phyloP scores from a whole-genome alignment of 2,797 vertebrate genomes.

The Cephalopachus bancanus region DNA sequence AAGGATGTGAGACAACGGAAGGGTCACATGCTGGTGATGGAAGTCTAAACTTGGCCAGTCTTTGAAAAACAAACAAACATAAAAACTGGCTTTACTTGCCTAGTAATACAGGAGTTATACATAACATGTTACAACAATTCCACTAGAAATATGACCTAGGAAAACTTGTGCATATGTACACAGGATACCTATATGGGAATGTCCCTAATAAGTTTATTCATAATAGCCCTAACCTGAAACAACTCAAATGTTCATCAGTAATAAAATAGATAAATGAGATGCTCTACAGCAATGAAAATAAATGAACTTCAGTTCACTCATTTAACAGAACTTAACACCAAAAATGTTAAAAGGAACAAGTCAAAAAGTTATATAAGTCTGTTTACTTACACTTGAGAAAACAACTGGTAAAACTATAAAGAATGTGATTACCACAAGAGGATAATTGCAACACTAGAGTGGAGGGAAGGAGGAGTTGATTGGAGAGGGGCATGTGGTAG shows the following conservation, averaged over 20 bases:
- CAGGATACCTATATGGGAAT: background rate
- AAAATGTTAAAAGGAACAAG: background rate
- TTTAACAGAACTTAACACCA: background rate
- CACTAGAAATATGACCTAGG: background rate
- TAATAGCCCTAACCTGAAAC: background rate
- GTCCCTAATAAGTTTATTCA: background rate
- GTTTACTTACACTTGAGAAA: constrained; percentile 22
- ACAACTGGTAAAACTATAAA: background rate
- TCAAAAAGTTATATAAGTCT: background rate
- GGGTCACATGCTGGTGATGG: background rate
- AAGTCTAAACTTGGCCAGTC: background rate
- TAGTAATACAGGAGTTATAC: background rate
- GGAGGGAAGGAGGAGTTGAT: background rate
- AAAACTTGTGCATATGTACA: background rate
- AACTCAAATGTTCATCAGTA: background rate
- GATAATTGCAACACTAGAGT: background rate
- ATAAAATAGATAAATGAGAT: background rate
- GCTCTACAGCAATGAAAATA: background rate
- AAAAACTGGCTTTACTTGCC: background rate
- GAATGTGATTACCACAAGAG: background rate
- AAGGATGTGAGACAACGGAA: background rate
- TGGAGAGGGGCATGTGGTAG: background rate
- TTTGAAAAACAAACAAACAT: background rate
- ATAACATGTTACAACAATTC: background rate
- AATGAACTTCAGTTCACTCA: background rate